Evolutionary conservation across 1,140 invertebrate genomes (phyloP).

Genomic region (Procambarus clarkii): DNA sequence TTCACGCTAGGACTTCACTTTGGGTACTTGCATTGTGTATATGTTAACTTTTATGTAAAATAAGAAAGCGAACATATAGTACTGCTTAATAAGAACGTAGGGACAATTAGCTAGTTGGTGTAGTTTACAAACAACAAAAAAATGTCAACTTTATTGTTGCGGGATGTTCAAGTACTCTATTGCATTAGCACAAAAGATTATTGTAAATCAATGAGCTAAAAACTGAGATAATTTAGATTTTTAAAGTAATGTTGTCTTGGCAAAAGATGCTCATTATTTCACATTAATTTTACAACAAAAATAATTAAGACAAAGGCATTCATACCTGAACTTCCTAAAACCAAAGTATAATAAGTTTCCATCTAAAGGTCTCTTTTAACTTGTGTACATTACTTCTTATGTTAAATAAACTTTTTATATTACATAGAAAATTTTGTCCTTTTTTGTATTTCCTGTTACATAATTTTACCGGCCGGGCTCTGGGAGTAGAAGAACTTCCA

Average conservation of each 20-base stretch:
- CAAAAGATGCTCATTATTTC: too few relatives aligned
- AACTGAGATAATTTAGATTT: too few relatives aligned
- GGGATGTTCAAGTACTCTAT: not conserved
- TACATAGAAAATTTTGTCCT: not conserved
- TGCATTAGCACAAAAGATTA: not conserved
- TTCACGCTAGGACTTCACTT: not conserved
- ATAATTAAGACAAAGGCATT: not conserved
- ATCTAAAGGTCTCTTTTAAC: not conserved
- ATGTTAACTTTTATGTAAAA: not conserved
- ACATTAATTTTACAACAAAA: too few relatives aligned
- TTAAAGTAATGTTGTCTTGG: too few relatives aligned
- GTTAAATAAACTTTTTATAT: conserved; percentile 3
- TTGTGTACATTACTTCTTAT: not conserved
- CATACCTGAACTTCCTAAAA: not conserved
- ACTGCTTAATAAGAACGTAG: conserved; percentile 4
- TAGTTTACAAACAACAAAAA: conserved; percentile 3
- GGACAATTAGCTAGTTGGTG: not conserved
- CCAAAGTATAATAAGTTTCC: not conserved
- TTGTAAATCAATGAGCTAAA: too few relatives aligned
- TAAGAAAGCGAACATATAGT: not conserved
- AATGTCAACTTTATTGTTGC: not conserved
- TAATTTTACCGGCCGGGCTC: too few relatives aligned
- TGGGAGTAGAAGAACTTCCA: too few relatives aligned
- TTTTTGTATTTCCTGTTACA: too few relatives aligned
- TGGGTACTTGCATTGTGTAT: not conserved